These are phyloP conservation scores for Pitangus sulphuratus DNA, from an alignment of 2,797 vertebrate genomes.

Conservation along the genomic window DNA sequence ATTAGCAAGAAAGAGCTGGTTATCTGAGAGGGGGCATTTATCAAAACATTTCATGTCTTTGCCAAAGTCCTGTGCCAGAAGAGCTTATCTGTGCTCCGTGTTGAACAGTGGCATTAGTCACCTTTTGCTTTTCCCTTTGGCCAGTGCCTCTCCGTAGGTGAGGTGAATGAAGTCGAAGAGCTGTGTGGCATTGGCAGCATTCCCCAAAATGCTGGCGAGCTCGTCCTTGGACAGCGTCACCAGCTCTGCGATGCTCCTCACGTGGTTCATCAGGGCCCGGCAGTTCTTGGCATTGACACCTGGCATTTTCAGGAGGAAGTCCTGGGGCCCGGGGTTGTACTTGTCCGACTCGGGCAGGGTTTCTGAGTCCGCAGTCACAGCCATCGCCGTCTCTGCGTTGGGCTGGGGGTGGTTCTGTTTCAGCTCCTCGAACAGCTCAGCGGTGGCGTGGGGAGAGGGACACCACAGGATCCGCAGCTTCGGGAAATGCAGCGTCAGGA, in stretches of 20 bases:
- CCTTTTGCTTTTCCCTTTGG: slow-evolving; percentile 69
- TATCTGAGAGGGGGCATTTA: neutral
- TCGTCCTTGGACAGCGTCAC: slow-evolving; percentile 81
- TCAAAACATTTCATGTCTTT: neutral
- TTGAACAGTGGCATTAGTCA: slow-evolving; percentile 35
- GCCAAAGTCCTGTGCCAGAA: neutral
- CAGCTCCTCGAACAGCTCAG: slow-evolving; percentile 91
- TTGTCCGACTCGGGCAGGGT: slow-evolving; percentile 84
- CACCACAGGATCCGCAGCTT: slow-evolving; percentile 94
- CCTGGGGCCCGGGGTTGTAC: slow-evolving; percentile 92
- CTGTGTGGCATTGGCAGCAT: slow-evolving; percentile 79
- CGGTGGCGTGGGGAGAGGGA: slow-evolving; percentile 90
- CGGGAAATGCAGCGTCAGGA: slow-evolving; percentile 95
- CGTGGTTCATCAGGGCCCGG: slow-evolving; percentile 80
- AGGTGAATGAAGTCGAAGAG: slow-evolving; percentile 92
- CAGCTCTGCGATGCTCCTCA: slow-evolving; percentile 87
- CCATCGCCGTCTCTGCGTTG: slow-evolving; percentile 82
- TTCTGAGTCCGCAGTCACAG: slow-evolving; percentile 88
- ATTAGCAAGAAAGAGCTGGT: neutral
- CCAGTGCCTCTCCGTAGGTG: slow-evolving; percentile 64
- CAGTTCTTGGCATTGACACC: slow-evolving; percentile 91
- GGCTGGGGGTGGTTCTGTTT: slow-evolving; percentile 87
- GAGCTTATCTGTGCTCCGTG: neutral
- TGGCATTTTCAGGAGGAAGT: slow-evolving; percentile 94
- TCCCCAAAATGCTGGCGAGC: slow-evolving; percentile 83